Evolutionary conservation across 2,888 invertebrate species (phyloP).

Genomic region (Athrips mouffetella): DNA sequence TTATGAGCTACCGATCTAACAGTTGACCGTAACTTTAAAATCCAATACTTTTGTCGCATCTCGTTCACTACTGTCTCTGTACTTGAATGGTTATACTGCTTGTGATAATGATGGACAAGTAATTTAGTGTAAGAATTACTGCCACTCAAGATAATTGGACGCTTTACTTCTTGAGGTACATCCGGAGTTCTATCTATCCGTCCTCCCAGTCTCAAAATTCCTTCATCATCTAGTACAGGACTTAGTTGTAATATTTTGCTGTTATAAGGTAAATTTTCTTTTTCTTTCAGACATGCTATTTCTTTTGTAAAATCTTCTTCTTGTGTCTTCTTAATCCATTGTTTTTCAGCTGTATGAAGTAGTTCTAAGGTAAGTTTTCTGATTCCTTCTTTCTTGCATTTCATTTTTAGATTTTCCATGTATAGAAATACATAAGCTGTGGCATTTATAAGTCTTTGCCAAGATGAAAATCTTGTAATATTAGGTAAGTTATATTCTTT

Average conservation of each 20-base stretch:
- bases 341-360: background rate
- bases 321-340: background rate
- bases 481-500: too few species aligned
- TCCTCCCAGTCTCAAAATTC: slow-evolving; percentile 13
- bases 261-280: background rate
- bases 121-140: background rate
- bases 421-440: too few species aligned
- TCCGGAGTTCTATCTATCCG: slow-evolving; percentile 16
- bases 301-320: background rate
- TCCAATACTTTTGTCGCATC: slow-evolving; percentile 1
- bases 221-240: slow-evolving; percentile 16
- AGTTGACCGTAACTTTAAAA: slow-evolving; percentile 15
- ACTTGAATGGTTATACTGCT: background rate
- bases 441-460: too few species aligned
- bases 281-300: background rate
- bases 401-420: too few species aligned
- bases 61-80: slow-evolving; percentile 4
- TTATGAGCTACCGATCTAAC: background rate
- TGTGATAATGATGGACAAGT: background rate
- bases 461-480: too few species aligned
- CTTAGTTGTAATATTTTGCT: slow-evolving; percentile 14
- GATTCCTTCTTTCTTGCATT: background rate
- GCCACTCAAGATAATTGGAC: slow-evolving; percentile 8
- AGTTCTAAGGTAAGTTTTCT: background rate
- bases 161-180: slow-evolving; percentile 1